Conservation (phyloP, 2,888 invertebrate genomes). For the Phasia obesa region DNA sequence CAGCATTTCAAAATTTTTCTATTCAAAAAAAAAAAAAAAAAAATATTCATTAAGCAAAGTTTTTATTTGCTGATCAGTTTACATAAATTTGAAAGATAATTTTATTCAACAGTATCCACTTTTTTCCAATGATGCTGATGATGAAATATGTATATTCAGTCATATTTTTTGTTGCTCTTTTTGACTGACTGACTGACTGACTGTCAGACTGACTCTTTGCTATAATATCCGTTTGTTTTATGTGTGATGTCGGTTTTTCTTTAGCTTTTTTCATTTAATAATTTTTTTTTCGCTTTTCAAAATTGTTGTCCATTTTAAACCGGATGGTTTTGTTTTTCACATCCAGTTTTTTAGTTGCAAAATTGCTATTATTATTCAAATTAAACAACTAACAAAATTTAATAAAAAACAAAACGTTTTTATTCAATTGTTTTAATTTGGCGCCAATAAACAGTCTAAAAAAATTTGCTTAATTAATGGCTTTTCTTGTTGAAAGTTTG, state of each 20-base stretch:
- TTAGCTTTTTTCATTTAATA: conserved; percentile 20
- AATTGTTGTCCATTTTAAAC: conserved; percentile 44
- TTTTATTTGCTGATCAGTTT: background rate
- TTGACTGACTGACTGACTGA: background rate
- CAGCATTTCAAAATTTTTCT: no score
- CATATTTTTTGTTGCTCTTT: background rate
- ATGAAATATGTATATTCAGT: conserved; percentile 52
- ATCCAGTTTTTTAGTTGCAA: conserved; percentile 11
- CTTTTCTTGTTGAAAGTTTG: conserved; percentile 5
- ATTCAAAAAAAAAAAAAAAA: no score
- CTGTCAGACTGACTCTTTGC: conserved; percentile 33
- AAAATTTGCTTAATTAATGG: conserved; percentile 54
- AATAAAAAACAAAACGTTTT: conserved; percentile 48
- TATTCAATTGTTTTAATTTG: conserved; percentile 45
- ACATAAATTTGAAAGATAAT: background rate
- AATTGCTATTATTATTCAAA: conserved; percentile 26
- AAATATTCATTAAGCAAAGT: background rate
- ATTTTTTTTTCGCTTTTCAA: conserved; percentile 10
- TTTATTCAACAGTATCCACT: background rate
- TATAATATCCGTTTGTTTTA: conserved; percentile 57
- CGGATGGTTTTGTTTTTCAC: conserved; percentile 55
- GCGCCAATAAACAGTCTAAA: conserved; percentile 55
- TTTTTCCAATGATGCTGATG: conserved; percentile 16
- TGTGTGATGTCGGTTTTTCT: conserved; percentile 27
- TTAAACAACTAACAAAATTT: conserved; percentile 34